Conservation (phyloP, 2,113 vertebrate genomes). For the Rhynchopsitta pachyrhyncha region DNA sequence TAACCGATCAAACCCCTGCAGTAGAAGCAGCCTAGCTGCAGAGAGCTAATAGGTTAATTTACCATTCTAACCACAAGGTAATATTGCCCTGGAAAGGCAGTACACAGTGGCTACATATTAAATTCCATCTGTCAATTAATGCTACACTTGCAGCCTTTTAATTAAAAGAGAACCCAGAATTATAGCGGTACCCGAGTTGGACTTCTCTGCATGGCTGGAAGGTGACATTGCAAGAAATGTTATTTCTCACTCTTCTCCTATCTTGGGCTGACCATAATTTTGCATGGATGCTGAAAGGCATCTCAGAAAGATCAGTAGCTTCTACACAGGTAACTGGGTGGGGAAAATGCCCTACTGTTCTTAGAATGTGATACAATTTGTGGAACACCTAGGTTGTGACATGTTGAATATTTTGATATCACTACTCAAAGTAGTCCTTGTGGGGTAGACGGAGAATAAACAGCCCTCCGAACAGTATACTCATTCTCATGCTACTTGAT, state of each 20-base stretch:
- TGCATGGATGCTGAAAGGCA: background rate
- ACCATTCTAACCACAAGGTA: background rate
- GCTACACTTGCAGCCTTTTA: background rate
- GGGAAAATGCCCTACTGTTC: background rate
- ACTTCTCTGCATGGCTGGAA: background rate
- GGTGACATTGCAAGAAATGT: background rate
- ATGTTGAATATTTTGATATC: background rate
- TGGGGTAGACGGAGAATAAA: background rate
- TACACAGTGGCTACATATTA: background rate
- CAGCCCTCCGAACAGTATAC: background rate
- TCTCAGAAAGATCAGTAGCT: background rate
- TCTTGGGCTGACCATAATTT: background rate
- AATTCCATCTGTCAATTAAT: background rate
- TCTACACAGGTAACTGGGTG: background rate
- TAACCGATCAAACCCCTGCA: background rate
- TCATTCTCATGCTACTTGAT: background rate
- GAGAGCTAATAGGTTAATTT: background rate
- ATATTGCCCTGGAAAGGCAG: background rate
- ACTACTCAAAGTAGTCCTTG: background rate
- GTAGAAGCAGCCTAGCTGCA: background rate
- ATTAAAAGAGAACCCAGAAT: background rate
- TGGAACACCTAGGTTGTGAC: background rate
- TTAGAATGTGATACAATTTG: background rate
- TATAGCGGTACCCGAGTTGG: background rate
- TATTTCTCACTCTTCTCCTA: background rate